Base-by-base conservation (phyloP, 2,113 vertebrate genomes). In the Brachirus orientalis region DNA sequence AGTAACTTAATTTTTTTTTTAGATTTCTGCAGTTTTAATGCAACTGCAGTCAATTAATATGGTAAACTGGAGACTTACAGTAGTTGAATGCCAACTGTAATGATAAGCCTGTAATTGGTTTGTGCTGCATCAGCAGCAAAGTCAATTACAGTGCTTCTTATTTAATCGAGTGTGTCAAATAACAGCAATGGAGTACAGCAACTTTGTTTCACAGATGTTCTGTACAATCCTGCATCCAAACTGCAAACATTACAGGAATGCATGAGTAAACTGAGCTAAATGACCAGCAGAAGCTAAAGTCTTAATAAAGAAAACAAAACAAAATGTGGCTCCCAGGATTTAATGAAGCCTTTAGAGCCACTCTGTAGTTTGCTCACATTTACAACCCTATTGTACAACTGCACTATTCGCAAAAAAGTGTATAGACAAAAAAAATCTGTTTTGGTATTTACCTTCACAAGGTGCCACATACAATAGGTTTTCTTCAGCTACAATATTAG, bases 101-200 rank as follows among this genome's bases (percentile, higher is more conserved):
- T 51, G 48, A 50, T 59, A 9, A 1, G 9, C 41, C 9, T 33
- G 56, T 10, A 40, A 56, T 48, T 51, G 54, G n/a, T 63, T 69
- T 0, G 2, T 59, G 52, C 45, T 63, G 56, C 6, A 5, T 63
- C 48, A 38, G 75, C 67, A 72, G 54, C 58, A 79, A 57, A 61
- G 53, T 38, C 45, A 67, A 79, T 63, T 55, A 63, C 66, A 58
- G 36, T 40, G 37, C 43, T 12, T 8, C 57, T 56, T 19, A 60
- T 55, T 55, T 22, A 37, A 71, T 50, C 3, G 1, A 44, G 48
- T 9, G 14, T 33, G 11, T 64, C 46, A 61, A 36, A 43, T 37
- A 61, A 64, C 44, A 12, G 3, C 54, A 57, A 4, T 11, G 19
- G 16, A 59, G 37, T 17, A 38, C 12, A 58, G 67, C 10, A 22